Evolutionary conservation across 2,797 vertebrate species (phyloP).

Genomic region (Periophthalmus magnuspinnatus): DNA sequence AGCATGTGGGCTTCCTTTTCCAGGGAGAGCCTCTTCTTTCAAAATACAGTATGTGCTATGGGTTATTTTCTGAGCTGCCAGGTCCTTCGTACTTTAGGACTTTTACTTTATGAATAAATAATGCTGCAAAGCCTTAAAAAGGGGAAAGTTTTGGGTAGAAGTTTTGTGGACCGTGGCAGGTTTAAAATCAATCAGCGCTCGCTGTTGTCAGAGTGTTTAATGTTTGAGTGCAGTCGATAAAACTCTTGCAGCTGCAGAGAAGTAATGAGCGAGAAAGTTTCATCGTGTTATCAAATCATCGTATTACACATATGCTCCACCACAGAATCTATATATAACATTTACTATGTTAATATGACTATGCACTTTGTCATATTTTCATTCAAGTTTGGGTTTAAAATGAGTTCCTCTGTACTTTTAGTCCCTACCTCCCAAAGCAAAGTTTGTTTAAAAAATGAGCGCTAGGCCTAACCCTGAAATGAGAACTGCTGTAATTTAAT

Average conservation of each 20-base stretch:
- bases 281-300: background rate
- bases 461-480: background rate
- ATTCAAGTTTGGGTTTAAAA: background rate
- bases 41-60: background rate
- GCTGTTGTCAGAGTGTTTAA: background rate
- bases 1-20: background rate
- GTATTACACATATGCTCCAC: background rate
- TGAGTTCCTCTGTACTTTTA: background rate
- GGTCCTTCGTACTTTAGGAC: background rate
- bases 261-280: constrained; percentile 3
- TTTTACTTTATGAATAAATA: constrained; percentile 27
- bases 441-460: background rate
- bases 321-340: background rate
- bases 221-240: constrained; percentile 13
- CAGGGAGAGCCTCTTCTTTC: background rate
- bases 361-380: background rate
- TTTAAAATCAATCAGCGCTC: constrained; percentile 13
- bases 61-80: constrained; percentile 8
- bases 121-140: constrained; percentile 10
- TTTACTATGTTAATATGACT: too few relatives aligned
- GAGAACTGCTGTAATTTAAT: background rate
- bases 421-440: background rate
- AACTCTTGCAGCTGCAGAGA: constrained; percentile 5
- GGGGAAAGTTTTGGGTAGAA: constrained; percentile 7
- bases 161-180: background rate